phyloP scores from a whole-genome alignment of 2,888 invertebrate species.

The Drosophila quasianomalipes region DNA sequence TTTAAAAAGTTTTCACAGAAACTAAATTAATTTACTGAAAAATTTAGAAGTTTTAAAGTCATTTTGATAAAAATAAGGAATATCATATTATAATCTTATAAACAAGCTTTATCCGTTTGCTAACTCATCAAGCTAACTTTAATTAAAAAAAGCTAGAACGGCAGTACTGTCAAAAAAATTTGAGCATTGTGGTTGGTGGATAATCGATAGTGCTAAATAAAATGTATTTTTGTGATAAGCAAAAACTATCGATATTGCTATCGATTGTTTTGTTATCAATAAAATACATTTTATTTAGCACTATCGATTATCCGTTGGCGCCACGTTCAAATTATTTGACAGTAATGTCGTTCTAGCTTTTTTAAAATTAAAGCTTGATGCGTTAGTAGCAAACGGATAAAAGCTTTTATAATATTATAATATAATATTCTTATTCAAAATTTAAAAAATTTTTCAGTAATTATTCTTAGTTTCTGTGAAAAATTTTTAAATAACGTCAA shows the following conservation, averaged over 20 bases:
- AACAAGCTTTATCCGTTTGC: background rate
- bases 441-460: too few relatives aligned
- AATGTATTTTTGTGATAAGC: background rate
- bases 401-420: too few relatives aligned
- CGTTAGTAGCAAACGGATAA: too few relatives aligned
- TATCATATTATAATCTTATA: background rate
- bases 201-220: background rate
- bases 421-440: too few relatives aligned
- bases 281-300: too few relatives aligned
- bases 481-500: too few relatives aligned
- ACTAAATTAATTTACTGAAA: background rate
- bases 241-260: background rate
- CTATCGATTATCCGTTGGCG: too few relatives aligned
- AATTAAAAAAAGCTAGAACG: background rate
- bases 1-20: background rate
- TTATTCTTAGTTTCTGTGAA: too few relatives aligned
- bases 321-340: too few relatives aligned
- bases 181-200: background rate
- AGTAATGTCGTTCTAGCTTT: too few relatives aligned
- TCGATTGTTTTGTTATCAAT: too few relatives aligned
- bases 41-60: rapidly evolving
- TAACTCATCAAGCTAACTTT: background rate
- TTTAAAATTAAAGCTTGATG: too few relatives aligned
- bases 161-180: background rate
- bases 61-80: background rate